Percentiles rank a stretch among this genome's conserved stretches.
These are phyloP conservation scores for Lycorma delicatula DNA, from an alignment of 1,140 invertebrate genomes.

Conservation along the genomic window DNA sequence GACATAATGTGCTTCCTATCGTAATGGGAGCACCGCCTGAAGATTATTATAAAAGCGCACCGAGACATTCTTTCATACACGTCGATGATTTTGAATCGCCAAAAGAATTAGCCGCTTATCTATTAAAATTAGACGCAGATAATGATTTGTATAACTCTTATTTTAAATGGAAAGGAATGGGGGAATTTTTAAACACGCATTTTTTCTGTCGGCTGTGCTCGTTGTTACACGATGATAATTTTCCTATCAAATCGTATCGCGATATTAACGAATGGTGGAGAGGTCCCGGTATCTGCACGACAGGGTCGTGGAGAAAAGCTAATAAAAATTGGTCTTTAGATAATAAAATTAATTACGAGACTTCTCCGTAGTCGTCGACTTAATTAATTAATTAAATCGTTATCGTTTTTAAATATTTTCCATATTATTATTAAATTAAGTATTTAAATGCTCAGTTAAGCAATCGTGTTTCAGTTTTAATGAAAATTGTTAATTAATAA, in stretches of 20 bases:
- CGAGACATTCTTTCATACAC: conserved; percentile 84
- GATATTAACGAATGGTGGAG: conserved; percentile 85
- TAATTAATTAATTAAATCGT: no score
- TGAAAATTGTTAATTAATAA: no score
- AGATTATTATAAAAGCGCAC: conserved; percentile 80
- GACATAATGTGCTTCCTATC: conserved; percentile 80
- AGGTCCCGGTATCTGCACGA: conserved; percentile 58
- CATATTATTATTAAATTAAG: no score
- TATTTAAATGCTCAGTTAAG: no score
- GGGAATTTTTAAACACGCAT: conserved; percentile 89
- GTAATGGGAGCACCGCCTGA: conserved; percentile 90
- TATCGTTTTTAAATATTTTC: no score
- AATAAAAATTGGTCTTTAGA: conserved; percentile 14
- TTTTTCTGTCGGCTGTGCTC: conserved; percentile 94
- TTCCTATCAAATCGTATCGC: conserved; percentile 56
- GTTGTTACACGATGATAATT: conserved; percentile 72
- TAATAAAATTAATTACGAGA: no score
- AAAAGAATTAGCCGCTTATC: conserved; percentile 72
- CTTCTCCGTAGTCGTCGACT: no score
- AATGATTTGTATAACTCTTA: conserved; percentile 87
- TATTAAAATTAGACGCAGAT: conserved; percentile 74
- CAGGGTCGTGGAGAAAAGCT: conserved; percentile 23
- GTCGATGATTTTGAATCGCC: conserved; percentile 88
- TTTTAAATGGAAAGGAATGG: conserved; percentile 83
- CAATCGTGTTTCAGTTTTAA: no score